Evolutionary conservation across 2,888 invertebrate species (phyloP).

Genomic region (Pardosa pseudoannulata): DNA sequence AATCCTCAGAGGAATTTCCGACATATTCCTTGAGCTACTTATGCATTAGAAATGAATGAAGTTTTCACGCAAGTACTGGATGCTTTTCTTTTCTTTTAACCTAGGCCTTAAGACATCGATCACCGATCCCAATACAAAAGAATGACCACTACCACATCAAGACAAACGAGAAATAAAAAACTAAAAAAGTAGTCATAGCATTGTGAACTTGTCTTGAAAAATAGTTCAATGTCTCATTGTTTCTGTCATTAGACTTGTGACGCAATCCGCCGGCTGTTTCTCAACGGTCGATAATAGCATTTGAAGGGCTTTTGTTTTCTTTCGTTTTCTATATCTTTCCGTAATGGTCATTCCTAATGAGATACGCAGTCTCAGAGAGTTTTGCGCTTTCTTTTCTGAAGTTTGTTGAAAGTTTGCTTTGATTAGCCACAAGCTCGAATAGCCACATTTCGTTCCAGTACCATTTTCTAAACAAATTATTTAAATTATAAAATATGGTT

Average conservation of each 20-base stretch:
- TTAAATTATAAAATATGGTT: too few species aligned
- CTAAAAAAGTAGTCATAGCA: neutral
- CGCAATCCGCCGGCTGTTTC: neutral
- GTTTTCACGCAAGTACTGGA: too few species aligned
- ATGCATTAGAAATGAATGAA: too few species aligned
- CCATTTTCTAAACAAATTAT: too few species aligned
- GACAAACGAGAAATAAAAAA: neutral
- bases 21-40: too few species aligned
- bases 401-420: too few species aligned
- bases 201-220: constrained; percentile 1
- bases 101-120: neutral
- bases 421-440: too few species aligned
- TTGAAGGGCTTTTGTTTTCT: neutral
- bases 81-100: neutral
- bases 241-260: neutral
- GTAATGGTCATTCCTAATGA: neutral
- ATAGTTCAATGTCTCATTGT: constrained; percentile 12
- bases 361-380: too few species aligned
- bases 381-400: too few species aligned
- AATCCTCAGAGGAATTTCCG: too few species aligned
- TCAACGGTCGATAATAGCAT: neutral
- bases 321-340: neutral
- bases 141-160: neutral
- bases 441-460: too few species aligned
- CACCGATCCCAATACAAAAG: neutral